A percentile compares a stretch with the other conserved stretches of the same genome.
Conservation (phyloP, 2,797 vertebrate species). For the Phrynocephalus vlangalii region DNA sequence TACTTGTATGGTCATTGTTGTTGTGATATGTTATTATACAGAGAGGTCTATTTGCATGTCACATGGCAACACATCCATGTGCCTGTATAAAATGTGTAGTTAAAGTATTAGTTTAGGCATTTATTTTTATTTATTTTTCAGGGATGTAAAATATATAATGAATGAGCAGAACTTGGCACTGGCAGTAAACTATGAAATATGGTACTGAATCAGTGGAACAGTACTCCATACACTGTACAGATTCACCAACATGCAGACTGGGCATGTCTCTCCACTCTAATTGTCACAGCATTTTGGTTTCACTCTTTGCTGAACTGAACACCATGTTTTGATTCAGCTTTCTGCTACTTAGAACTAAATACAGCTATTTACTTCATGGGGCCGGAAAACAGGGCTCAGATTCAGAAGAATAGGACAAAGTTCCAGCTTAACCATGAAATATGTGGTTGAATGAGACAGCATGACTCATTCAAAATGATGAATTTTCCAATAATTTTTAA, state of each 20-base stretch:
- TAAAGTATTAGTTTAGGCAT: neutral
- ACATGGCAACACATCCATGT: too few species aligned
- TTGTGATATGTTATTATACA: too few species aligned
- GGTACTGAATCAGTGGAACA: neutral
- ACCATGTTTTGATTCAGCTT: neutral
- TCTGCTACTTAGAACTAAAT: neutral
- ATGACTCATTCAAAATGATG: neutral
- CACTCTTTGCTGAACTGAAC: neutral
- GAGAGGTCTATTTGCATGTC: too few species aligned
- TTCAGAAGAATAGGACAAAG: neutral
- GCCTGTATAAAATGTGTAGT: neutral
- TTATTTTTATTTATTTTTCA: neutral
- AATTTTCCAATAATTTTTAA: neutral
- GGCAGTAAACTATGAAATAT: neutral
- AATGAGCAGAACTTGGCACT: neutral
- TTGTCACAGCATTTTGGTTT: neutral
- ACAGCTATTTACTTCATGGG: neutral
- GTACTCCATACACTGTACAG: neutral
- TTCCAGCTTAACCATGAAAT: neutral
- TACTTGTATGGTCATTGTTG: too few species aligned
- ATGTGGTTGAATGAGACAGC: neutral
- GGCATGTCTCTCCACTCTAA: neutral
- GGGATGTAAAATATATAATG: neutral
- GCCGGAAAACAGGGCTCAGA: neutral
- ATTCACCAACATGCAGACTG: too few species aligned